These are phyloP conservation scores for Gambusia yucatana DNA, from an alignment of 2,797 vertebrate species.

Conservation along the genomic window DNA sequence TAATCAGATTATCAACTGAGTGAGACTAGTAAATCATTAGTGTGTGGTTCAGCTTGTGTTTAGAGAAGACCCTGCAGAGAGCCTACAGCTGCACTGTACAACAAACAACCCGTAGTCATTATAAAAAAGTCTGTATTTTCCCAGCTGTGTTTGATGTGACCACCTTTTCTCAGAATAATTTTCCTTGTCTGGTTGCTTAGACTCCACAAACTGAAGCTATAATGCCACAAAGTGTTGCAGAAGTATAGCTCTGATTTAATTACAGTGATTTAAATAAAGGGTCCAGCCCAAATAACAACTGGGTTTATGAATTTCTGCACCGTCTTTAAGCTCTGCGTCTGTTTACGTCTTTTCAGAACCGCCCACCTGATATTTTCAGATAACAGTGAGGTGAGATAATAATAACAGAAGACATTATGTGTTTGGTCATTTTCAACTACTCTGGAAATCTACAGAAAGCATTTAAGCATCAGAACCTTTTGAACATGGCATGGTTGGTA, in stretches of 20 bases:
- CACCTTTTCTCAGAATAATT: constrained; percentile 29
- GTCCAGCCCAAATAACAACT: constrained; percentile 24
- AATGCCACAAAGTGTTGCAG: constrained; percentile 24
- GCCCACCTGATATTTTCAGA: constrained; percentile 21
- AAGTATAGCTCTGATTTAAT: constrained; percentile 48
- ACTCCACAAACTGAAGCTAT: not conserved
- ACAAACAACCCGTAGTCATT: constrained; percentile 15
- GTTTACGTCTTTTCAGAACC: constrained; percentile 14
- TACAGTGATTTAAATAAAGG: constrained; percentile 30
- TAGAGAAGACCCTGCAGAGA: constrained; percentile 24
- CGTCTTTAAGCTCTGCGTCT: constrained; percentile 25
- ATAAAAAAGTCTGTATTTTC: constrained; percentile 17
- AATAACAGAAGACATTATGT: not conserved
- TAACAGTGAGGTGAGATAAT: constrained; percentile 7
- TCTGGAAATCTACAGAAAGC: not conserved
- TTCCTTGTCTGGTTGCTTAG: constrained; percentile 7
- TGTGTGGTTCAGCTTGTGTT: constrained; percentile 15
- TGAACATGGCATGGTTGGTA: not conserved
- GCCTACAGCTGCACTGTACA: constrained; percentile 20
- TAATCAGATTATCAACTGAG: constrained; percentile 66
- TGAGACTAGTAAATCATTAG: constrained; percentile 45
- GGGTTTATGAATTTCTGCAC: not conserved
- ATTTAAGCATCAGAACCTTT: not conserved
- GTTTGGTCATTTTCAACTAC: not conserved
- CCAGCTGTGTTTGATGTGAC: not conserved